Base-by-base conservation (phyloP, 2,113 vertebrate genomes). In the Amphiprion percula region DNA sequence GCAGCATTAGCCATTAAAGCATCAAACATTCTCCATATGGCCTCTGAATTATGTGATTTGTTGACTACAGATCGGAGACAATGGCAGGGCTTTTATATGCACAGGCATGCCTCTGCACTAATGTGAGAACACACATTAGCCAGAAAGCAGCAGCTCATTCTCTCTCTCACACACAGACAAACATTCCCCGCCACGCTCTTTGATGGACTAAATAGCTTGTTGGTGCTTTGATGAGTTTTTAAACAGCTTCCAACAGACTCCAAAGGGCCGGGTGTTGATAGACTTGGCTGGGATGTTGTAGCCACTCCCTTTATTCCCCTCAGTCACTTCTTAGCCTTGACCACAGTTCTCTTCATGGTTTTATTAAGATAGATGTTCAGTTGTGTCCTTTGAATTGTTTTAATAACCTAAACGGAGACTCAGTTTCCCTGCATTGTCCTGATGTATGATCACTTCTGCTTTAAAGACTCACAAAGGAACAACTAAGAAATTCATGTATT, bases 181-280 rank as follows among this genome's bases (percentile, higher is more conserved):
- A 58, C 65, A 77, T 15, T 44, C 41, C 10, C 41, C 3, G 41
- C 41, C 17, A 60, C 6, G 17, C 63, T 80, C 68, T 72, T 79
- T 84, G 76, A 85, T 65, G 55, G 78, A 71, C 77, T 87, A 79
- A 74, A 71, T 83, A 70, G 66, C 69, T 62, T 75, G 82, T 62
- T 78, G 73, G 74, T 55, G 79, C 74, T 83, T 66, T 85, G 54
- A 87, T 64, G 63, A 67, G 58, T 41, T 84, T 75, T 88, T 77
- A 77, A 86, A 81, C 73, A 73, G 77, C 58, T 87, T 78, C 24
- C 60, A 82, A 65, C 50, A 62, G 62, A 78, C 74, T 85, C 69
- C 52, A 64, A 14, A 83, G 58, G 53, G 67, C 63, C 50, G 66
- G 60, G 55, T 78, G 62, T 55, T 72, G 47, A 55, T 16, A 8